These are phyloP conservation scores for Dipus sagitta DNA, from an alignment of 2,797 vertebrate species.

Conservation along the genomic window DNA sequence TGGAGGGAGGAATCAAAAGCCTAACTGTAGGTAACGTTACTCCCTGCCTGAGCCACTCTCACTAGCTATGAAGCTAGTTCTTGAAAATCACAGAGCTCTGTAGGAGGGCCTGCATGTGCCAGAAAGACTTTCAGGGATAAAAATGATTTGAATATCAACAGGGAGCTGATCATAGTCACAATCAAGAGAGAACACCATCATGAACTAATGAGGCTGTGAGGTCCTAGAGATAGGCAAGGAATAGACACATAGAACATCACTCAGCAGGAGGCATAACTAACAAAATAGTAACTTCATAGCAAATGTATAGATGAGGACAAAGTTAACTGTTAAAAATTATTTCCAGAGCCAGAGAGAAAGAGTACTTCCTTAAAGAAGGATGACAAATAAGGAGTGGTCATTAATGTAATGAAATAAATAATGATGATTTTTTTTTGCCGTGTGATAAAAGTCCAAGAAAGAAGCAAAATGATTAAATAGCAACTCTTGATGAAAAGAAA, in stretches of 20 bases:
- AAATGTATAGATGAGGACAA: not conserved
- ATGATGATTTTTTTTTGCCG: not conserved
- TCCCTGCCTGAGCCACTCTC: not conserved
- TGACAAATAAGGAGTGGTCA: not conserved
- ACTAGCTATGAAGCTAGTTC: not conserved
- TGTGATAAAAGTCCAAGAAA: not conserved
- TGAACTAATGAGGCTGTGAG: not conserved
- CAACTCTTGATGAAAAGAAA: not conserved
- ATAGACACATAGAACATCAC: not conserved
- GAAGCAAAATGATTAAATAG: not conserved
- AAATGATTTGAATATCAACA: slow-evolving; percentile 18
- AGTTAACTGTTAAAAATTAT: not conserved
- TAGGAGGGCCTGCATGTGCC: not conserved
- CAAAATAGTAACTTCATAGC: not conserved
- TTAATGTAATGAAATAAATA: not conserved
- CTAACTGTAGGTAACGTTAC: not conserved
- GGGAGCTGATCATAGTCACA: not conserved
- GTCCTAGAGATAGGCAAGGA: not conserved
- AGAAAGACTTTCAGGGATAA: not conserved
- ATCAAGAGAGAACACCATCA: not conserved
- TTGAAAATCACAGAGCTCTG: not conserved
- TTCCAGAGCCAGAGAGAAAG: not conserved
- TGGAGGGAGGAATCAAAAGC: not conserved
- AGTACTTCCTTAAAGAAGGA: not conserved
- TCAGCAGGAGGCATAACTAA: not conserved